A percentile compares a stretch with the other conserved stretches of the same genome.
phyloP scores from a whole-genome alignment of 2,797 vertebrate genomes.

The Pipistrellus pipistrellus region DNA sequence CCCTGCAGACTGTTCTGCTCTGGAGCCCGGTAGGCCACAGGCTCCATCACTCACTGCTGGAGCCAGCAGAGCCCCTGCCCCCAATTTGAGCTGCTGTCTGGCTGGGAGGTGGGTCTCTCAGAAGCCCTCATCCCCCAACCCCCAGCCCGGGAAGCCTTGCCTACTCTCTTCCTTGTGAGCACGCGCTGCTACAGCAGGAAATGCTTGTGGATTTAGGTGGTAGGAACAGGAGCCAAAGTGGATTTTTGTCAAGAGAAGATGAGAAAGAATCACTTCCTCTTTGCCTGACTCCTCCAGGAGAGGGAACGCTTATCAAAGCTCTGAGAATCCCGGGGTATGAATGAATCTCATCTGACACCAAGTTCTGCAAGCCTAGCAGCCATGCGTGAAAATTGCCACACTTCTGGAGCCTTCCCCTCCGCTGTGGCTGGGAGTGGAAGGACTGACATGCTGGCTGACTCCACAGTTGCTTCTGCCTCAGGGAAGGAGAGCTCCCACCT shows the following conservation, averaged over 20 bases:
- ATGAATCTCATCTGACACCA: neutral
- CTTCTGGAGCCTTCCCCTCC: neutral
- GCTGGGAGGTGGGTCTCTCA: conserved; percentile 42
- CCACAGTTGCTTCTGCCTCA: neutral
- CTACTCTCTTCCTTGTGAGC: conserved; percentile 57
- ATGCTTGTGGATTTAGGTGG: conserved; percentile 60
- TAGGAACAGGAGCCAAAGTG: conserved; percentile 67
- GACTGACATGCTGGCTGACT: neutral
- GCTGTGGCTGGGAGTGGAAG: neutral
- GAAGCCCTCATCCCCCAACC: conserved; percentile 35
- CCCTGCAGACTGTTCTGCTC: conserved; percentile 49
- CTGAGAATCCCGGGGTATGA: neutral
- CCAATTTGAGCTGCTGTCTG: neutral
- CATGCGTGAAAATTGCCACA: neutral
- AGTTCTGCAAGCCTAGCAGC: neutral
- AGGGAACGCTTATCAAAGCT: neutral
- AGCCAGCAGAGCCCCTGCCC: neutral
- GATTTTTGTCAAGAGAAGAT: conserved; percentile 74
- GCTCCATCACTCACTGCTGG: neutral
- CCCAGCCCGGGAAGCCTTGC: conserved; percentile 58
- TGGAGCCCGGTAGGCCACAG: neutral
- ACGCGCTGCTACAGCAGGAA: conserved; percentile 35
- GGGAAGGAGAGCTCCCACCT: neutral
- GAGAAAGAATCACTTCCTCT: conserved; percentile 71
- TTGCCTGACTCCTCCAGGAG: conserved; percentile 69